Base-by-base conservation (phyloP, 2,113 vertebrate genomes). In the Epinephelus cyanopodus region DNA sequence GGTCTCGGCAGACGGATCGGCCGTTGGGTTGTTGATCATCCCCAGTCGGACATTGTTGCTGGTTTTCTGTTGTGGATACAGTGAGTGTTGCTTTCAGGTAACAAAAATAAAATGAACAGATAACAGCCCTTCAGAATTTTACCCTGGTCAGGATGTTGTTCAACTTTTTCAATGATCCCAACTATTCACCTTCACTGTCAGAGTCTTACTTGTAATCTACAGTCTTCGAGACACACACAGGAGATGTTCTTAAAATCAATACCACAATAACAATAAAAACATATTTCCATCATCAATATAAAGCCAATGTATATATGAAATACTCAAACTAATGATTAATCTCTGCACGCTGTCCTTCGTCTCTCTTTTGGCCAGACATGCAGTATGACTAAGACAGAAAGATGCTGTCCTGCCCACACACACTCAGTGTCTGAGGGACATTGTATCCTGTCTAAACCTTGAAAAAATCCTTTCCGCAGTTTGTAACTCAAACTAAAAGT, bases 31-130 rank as follows among this genome's bases (percentile, higher is more conserved):
- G 92, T 96, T 98, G 90, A 99, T 96, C 95, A 98, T 94, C 66
- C 97, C 96, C 87, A 99, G 95, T 42, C 98, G 95, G 66, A 99
- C 87, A 2, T 97, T 97, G 92, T 98, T 99, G 92, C 97, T 99
- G 88, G 97, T 94, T 96, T 96, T 96, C 95, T 96, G 79, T 72
- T 13, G 11, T 0, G 39, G 14, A 62, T 61, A 13, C 27, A 10
- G 10, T 14, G 17, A 67, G 14, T 15, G 14, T 66, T 14, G 14
- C 2, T 47, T 19, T 57, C 6, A 48, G 14, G 14, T 37, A 27
- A 6, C 12, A 18, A 15, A 57, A 71, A 56, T 45, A 23, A 54
- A 57, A 37, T 33, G 1, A 70, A 39, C 19, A 15, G 12, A 3
- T 18, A 8, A 37, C n/a, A 23, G 15, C 18, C 13, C 9, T n/a